phyloP scores from a whole-genome alignment of 2,113 vertebrate genomes.

The Acinonyx jubatus region DNA sequence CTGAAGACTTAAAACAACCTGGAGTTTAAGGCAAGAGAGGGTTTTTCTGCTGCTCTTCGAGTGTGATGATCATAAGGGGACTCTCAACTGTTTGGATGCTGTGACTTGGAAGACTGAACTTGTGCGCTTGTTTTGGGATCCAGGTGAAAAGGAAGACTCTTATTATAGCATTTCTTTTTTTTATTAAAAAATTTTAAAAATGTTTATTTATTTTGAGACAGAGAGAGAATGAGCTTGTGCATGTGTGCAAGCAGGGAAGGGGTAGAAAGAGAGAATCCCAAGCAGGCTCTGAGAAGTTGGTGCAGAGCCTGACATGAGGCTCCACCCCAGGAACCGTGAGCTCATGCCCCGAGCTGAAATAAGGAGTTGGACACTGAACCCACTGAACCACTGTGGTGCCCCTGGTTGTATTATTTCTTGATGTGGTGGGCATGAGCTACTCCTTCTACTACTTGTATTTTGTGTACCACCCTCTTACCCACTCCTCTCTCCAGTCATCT shows the following conservation, averaged over 20 bases:
- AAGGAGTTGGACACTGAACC: background rate
- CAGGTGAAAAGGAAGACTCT: background rate
- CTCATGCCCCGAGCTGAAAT: background rate
- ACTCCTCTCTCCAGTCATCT: background rate
- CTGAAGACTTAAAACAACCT: background rate
- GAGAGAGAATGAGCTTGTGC: background rate
- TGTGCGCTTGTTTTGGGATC: background rate
- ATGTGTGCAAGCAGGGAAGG: no score
- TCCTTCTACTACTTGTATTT: background rate
- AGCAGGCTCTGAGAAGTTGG: background rate
- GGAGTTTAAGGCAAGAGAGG: background rate
- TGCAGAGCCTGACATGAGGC: background rate
- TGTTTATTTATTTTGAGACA: background rate
- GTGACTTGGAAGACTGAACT: background rate
- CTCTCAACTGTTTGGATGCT: background rate
- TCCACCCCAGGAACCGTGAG: background rate
- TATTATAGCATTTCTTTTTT: background rate
- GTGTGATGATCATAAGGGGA: background rate
- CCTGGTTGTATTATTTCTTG: background rate
- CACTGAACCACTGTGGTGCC: background rate
- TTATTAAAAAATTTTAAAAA: background rate
- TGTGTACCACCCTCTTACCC: background rate
- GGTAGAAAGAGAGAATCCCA: no score
- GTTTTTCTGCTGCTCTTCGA: background rate
- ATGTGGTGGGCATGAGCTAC: background rate